Percentiles rank a stretch among this genome's conserved stretches.
Conservation (phyloP, 2,797 vertebrate genomes). For the Mionectes olivaceus region DNA sequence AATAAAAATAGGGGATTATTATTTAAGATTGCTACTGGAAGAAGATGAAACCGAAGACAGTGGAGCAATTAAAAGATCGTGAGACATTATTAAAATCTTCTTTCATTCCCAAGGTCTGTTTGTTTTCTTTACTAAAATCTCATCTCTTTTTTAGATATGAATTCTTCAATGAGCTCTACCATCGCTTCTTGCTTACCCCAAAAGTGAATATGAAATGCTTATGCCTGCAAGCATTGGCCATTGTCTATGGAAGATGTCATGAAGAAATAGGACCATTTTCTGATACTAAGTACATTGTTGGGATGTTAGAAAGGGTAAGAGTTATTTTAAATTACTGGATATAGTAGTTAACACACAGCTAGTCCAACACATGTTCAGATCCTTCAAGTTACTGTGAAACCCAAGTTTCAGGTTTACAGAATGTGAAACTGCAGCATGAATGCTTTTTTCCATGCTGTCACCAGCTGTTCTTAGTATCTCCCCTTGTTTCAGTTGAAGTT, state of each 20-base stretch:
- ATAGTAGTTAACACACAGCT: not conserved
- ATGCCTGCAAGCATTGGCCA: slow-evolving; percentile 95
- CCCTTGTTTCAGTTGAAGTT: not conserved
- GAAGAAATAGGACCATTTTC: slow-evolving; percentile 97
- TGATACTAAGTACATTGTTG: slow-evolving; percentile 97
- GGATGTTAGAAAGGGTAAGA: slow-evolving; percentile 96
- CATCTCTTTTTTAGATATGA: slow-evolving; percentile 85
- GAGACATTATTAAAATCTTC: slow-evolving; percentile 66
- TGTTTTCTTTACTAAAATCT: slow-evolving; percentile 25
- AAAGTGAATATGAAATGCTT: slow-evolving; percentile 99
- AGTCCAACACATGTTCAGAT: not conserved
- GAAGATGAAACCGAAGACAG: slow-evolving; percentile 95
- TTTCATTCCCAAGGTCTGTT: not conserved
- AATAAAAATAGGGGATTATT: slow-evolving; percentile 99
- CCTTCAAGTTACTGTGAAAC: not conserved
- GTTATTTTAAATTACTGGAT: not conserved
- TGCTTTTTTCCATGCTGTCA: not conserved
- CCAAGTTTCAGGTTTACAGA: not conserved
- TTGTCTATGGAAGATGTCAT: slow-evolving; percentile 97
- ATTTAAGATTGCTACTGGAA: slow-evolving; percentile 93
- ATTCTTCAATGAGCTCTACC: slow-evolving; percentile 99
- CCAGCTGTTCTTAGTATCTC: not conserved
- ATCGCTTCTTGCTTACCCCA: slow-evolving; percentile 97
- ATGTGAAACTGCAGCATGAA: not conserved
- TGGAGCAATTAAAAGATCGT: slow-evolving; percentile 97